A percentile compares a stretch with the other conserved stretches of the same genome.
phyloP scores from a whole-genome alignment of 35 echinoderm and acorn worm genomes.

The Ophioderma brevispina region DNA sequence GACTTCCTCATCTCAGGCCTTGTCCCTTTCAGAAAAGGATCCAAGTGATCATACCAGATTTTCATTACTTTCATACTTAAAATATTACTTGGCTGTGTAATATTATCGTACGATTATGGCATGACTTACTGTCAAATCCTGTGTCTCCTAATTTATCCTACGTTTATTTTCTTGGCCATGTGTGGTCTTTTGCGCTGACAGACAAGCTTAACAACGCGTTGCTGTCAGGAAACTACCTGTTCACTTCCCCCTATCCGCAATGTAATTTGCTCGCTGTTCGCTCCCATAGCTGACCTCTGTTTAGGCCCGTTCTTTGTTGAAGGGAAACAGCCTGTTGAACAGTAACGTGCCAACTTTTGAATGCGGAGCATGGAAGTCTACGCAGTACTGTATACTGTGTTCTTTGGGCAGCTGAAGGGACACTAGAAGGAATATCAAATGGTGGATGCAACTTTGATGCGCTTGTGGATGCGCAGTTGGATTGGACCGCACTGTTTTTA shows the following conservation, averaged over 20 bases:
- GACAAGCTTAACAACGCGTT: conserved; percentile 1
- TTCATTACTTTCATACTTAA: no score
- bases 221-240: neutral
- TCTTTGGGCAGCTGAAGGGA: no score
- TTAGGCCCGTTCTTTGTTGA: conserved; percentile 9
- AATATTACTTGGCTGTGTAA: no score
- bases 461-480: conserved; percentile 7
- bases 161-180: conserved; percentile 3
- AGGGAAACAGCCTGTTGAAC: conserved; percentile 8
- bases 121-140: no score
- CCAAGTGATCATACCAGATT: no score
- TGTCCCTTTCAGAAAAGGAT: no score
- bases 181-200: neutral
- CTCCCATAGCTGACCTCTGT: conserved; percentile 11
- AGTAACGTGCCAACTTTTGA: neutral
- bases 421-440: no score
- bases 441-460: conserved; percentile 1
- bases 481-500: neutral
- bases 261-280: neutral
- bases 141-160: neutral
- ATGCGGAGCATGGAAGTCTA: neutral
- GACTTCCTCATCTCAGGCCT: no score
- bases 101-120: no score
- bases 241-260: neutral
- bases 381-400: no score